Conservation (phyloP, 2,113 vertebrate species). For the Etheostoma spectabile region DNA sequence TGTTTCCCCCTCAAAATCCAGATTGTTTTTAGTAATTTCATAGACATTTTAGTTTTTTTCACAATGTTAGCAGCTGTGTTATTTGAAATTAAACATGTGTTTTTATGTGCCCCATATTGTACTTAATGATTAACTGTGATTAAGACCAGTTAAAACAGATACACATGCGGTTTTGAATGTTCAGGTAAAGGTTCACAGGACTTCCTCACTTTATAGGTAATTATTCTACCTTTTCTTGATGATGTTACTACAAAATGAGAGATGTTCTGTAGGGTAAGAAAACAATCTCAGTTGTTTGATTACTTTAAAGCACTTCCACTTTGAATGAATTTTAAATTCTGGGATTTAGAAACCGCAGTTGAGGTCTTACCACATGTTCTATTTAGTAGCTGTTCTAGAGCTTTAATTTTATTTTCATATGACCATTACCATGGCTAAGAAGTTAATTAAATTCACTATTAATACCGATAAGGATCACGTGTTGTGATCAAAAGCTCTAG, state of each 20-base stretch:
- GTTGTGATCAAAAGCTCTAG: neutral
- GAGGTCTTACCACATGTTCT: too few relatives aligned
- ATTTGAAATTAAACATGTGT: conserved; percentile 59
- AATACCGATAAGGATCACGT: neutral
- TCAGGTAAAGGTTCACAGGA: neutral
- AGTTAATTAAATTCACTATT: neutral
- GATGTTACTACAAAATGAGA: neutral
- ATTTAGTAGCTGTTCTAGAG: too few relatives aligned
- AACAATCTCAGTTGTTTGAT: neutral
- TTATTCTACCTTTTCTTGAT: neutral
- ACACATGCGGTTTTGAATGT: neutral
- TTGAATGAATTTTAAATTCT: too few relatives aligned
- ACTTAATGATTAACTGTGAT: conserved; percentile 23
- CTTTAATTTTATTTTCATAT: too few relatives aligned
- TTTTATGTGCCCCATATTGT: conserved; percentile 36
- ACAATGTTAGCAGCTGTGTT: conserved; percentile 34
- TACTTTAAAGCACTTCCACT: neutral
- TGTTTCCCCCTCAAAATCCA: neutral
- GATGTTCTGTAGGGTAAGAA: neutral
- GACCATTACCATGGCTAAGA: too few relatives aligned
- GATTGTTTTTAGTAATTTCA: conserved; percentile 8
- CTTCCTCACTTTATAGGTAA: conserved; percentile 19
- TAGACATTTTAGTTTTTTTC: conserved; percentile 32
- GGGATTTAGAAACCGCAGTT: too few relatives aligned
- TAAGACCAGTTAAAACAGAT: neutral